Base-by-base conservation (phyloP, 2,888 invertebrate species). In the Amphimallon solstitiale region DNA sequence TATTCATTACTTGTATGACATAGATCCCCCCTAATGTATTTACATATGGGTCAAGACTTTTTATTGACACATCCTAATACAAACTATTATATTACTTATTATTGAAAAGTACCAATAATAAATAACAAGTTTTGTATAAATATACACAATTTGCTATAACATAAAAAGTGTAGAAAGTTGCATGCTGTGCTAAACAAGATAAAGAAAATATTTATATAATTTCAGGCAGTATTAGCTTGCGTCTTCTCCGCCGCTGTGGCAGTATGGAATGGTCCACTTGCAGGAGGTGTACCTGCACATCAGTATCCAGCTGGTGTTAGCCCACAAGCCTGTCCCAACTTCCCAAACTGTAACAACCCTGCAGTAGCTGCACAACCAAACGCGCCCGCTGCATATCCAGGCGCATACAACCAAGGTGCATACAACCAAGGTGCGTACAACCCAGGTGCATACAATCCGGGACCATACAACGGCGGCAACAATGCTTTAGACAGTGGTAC, bases 311-410 rank as follows among this genome's bases (percentile, higher is more conserved):
- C 82, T 6, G 82, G 82, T 54, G 80, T 82, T n/a, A 80, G 80
- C 63, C 82, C 82, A 17, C 80, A 81, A 71, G 81, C 81, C 15
- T 82, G 82, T 71, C 82, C 82, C 54, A 82, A 82, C 74, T 82
- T 77, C 75, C 82, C 82, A 64, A 77, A 82, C 73, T 82, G 82
- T 68, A 71, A 74, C 63, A 82, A 82, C 70, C 82, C 82, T 19
- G 80, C 82, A 7, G 76, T 82, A 63, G 80, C 82, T 29, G 82
- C 79, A 21, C 75, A 79, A 59, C 80, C 80, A 45, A 72, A 72
- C 59, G 76, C 78, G 6, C 73, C 78, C 9, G 75, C 75, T 14
- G 74, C 51, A 4, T 71, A 68, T 6, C 70, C 66, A 63, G 70
- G 61, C 62, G 70, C 72, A 21, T 61, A 61, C 61, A 61, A 61